Base-by-base conservation (phyloP, 37 sponge, comb jelly and placozoan genomes). In the Diacarnus erythraeanus region DNA sequence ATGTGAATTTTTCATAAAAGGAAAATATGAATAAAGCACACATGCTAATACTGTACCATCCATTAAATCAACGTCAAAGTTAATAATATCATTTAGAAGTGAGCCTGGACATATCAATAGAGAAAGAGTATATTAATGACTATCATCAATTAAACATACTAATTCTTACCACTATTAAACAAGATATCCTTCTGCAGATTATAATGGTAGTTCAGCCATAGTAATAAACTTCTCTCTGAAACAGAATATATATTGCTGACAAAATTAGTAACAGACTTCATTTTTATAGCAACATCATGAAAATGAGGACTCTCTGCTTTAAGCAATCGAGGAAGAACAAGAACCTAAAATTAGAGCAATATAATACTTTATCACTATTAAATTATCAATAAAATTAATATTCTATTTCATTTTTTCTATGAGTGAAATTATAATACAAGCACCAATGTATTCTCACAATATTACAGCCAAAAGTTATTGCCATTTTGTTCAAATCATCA, bases 141-240 rank as follows among this genome's bases (percentile, higher is more conserved):
- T 54, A 54, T 54, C 56, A 10, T 17, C 17, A 20, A 54, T 54
- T 54, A 54, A n/a, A n/a, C 3, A 29, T 68, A 38, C 27, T 68
- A 27, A 20, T 30, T 25, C 10, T 10, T 3, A 5, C 57, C 12
- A 78, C 72, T 74, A 64, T 38, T 4, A 44, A 75, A 81, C 40
- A 94, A 21, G 6, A 31, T 71, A 12, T 63, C 44, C 36, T 81
- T 74, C 56, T 94, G 86, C 2, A 37, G 54, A 27, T 72, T 71
- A 71, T 84, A 91, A 84, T 91, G 89, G 42, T 90, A 68, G 76
- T 91, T 91, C 40, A 95, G 74, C 95, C 95, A 95, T 25, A 70
- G 68, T 67, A 95, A 82, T 0, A 95, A 76, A 4, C 80, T 42
- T 25, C 86, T 42, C 77, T 95, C 95, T 5, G 71, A 76, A 3